Conservation (phyloP, 1,140 invertebrate species). For the Eupristina koningsbergeri region DNA sequence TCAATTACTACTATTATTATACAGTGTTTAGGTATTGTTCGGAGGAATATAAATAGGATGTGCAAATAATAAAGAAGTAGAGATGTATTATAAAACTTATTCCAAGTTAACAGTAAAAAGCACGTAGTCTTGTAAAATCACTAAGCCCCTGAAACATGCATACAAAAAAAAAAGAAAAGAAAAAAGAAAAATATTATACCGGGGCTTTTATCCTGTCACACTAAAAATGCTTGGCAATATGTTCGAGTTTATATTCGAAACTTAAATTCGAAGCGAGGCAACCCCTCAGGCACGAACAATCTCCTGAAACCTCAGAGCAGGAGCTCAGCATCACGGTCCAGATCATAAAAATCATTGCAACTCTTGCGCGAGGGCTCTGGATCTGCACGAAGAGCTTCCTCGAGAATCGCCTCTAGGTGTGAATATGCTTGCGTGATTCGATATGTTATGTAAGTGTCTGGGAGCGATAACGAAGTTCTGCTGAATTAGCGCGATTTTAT, state of each 20-base stretch:
- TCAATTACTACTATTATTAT: not conserved
- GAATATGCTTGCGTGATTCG: not conserved
- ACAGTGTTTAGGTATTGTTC: not conserved
- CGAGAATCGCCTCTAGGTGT: not conserved
- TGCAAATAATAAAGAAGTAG: too few species aligned
- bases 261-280: too few species aligned
- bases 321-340: too few species aligned
- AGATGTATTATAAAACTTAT: not conserved
- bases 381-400: not conserved
- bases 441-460: not conserved
- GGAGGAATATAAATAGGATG: not conserved
- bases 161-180: too few species aligned
- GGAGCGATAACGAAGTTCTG: not conserved
- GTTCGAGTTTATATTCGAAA: too few species aligned
- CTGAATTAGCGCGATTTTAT: not conserved
- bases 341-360: too few species aligned
- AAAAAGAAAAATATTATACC: too few species aligned
- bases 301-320: too few species aligned
- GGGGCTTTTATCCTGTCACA: too few species aligned
- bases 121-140: not conserved
- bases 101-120: not conserved
- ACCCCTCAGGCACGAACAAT: too few species aligned
- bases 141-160: not conserved
- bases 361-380: too few species aligned
- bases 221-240: too few species aligned